Conservation (phyloP, 1,140 invertebrate species). For the Apis cerana region DNA sequence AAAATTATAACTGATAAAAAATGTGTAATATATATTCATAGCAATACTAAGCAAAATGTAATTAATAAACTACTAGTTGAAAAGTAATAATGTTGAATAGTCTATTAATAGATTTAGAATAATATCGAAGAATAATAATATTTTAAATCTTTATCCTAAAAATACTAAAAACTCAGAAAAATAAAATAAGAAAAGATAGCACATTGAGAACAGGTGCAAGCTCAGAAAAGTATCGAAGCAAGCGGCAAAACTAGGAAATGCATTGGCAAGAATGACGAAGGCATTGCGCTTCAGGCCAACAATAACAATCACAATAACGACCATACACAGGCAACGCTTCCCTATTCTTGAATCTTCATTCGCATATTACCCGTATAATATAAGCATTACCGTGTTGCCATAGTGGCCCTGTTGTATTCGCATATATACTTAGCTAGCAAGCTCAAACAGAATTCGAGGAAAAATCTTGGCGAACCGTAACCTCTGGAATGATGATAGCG, state of each 20-base stretch:
- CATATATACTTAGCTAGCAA: neutral
- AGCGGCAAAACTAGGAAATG: conserved; percentile 40
- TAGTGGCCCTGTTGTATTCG: neutral
- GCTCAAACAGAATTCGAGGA: conserved; percentile 35
- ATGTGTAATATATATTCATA: too few relatives aligned
- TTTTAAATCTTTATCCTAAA: neutral
- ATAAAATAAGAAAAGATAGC: neutral
- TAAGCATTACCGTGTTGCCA: conserved; percentile 39
- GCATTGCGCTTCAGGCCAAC: conserved; percentile 56
- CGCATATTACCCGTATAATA: conserved; percentile 51
- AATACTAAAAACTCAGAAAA: neutral
- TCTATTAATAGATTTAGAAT: too few relatives aligned
- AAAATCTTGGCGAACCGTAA: conserved; percentile 18
- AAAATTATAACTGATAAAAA: too few relatives aligned
- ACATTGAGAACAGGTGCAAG: neutral
- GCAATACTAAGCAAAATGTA: too few relatives aligned
- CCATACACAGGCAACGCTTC: conserved; percentile 9
- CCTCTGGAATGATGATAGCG: conserved; percentile 15
- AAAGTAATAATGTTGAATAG: too few relatives aligned
- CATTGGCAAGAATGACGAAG: conserved; percentile 60
- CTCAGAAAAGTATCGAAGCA: neutral
- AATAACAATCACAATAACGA: conserved; percentile 50
- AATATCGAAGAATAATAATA: neutral
- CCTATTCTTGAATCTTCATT: conserved; percentile 44
- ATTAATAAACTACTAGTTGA: too few relatives aligned